A percentile compares a stretch with the other conserved stretches of the same genome.
Evolutionary conservation across 92 coral and sea anemone species (phyloP).

Genomic region (Porites evermanni): DNA sequence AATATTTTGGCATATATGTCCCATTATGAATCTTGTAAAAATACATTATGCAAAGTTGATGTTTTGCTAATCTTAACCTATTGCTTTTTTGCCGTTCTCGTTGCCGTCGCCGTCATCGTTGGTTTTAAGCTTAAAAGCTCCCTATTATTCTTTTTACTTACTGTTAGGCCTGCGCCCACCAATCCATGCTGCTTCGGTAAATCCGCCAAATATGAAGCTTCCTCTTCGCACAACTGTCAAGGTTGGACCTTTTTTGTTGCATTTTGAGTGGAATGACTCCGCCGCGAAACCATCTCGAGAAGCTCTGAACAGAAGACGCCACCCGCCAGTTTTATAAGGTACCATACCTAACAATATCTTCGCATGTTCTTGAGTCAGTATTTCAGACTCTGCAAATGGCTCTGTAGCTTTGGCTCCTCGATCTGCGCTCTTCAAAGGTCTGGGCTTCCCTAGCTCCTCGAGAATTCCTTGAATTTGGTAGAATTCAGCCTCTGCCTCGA

Average conservation of each 20-base stretch:
- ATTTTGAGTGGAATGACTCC: conserved; percentile 34
- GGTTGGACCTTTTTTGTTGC: conserved; percentile 11
- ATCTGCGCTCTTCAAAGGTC: no score
- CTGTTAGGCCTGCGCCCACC: no score
- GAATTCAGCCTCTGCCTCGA: not conserved
- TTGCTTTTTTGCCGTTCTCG: no score
- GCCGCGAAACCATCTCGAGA: conserved; percentile 45
- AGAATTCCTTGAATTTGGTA: not conserved
- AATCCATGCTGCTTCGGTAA: not conserved
- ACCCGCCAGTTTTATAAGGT: not conserved
- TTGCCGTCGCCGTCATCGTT: no score
- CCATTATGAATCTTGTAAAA: no score
- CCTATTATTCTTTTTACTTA: no score
- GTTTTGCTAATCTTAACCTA: no score
- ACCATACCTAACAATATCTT: not conserved
- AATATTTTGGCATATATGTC: no score
- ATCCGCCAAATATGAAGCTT: not conserved
- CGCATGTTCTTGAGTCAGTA: not conserved
- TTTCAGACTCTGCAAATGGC: not conserved
- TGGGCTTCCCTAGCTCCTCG: not conserved
- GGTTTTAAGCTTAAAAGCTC: no score
- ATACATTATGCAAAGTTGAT: no score
- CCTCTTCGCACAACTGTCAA: conserved; percentile 8
- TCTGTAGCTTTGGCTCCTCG: not conserved
- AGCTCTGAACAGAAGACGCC: conserved; percentile 36